phyloP scores from a whole-genome alignment of 2,113 vertebrate genomes.

The Sturnira hondurensis region DNA sequence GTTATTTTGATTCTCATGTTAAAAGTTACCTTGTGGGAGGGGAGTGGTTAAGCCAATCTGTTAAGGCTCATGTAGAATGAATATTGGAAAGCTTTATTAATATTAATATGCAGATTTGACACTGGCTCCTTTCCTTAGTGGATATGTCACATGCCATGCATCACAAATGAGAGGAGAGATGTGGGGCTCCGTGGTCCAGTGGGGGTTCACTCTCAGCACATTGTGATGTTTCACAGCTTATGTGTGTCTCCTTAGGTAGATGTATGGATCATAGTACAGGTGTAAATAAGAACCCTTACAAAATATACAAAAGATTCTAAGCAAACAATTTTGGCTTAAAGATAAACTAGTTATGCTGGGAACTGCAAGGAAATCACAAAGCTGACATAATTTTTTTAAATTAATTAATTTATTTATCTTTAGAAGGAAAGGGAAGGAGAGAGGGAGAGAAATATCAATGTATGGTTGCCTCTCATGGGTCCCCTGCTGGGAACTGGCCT shows the following conservation, averaged over 20 bases:
- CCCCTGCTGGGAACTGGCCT: no score
- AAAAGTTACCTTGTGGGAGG: background rate
- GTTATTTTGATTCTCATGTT: background rate
- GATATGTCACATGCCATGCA: background rate
- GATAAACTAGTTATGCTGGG: background rate
- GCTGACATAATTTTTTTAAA: no score
- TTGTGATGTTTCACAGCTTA: background rate
- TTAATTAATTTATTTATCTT: no score
- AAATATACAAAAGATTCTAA: background rate
- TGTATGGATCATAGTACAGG: background rate
- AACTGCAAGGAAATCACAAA: background rate
- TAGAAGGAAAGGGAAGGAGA: no score
- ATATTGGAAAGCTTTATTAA: background rate
- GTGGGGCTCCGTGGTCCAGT: background rate
- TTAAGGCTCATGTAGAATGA: background rate
- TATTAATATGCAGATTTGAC: background rate
- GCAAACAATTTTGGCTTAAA: conserved; percentile 1
- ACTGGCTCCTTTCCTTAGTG: background rate
- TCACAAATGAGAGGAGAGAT: background rate
- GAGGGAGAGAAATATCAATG: no score
- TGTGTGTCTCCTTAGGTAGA: background rate
- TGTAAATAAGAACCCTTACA: background rate
- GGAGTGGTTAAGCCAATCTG: background rate
- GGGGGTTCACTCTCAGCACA: background rate
- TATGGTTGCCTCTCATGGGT: no score